Conservation (phyloP, 2,888 invertebrate genomes). For the Drosophila kuntzei region DNA sequence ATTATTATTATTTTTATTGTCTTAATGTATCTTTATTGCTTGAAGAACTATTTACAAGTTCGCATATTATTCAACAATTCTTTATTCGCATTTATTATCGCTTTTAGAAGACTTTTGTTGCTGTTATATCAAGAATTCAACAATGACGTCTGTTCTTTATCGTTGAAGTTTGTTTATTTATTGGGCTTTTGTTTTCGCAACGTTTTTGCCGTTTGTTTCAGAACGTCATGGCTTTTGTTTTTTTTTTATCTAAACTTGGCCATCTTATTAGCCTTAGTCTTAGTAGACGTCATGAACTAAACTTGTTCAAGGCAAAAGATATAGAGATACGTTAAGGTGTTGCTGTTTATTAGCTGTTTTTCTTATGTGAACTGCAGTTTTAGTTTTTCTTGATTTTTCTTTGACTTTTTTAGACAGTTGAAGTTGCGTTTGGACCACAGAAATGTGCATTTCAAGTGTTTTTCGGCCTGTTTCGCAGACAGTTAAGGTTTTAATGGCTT, state of each 20-base stretch:
- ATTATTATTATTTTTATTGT: background rate
- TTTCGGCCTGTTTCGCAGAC: slow-evolving; percentile 64
- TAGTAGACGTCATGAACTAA: slow-evolving; percentile 19
- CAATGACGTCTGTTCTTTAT: slow-evolving; percentile 62
- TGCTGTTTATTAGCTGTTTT: slow-evolving; percentile 18
- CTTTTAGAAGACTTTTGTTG: slow-evolving; percentile 18
- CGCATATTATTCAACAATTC: background rate
- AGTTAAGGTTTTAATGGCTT: slow-evolving; percentile 75
- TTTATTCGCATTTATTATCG: slow-evolving; percentile 19
- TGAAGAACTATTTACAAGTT: background rate
- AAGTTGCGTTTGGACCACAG: background rate
- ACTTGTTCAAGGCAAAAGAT: slow-evolving; percentile 6
- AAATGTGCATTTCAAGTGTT: slow-evolving; percentile 19
- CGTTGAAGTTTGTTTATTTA: slow-evolving; percentile 41
- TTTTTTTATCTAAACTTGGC: slow-evolving; percentile 27
- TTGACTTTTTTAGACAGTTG: slow-evolving; percentile 2
- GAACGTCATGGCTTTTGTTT: slow-evolving; percentile 67
- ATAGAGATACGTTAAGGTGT: slow-evolving; percentile 2
- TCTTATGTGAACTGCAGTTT: slow-evolving; percentile 9
- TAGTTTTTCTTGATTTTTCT: background rate
- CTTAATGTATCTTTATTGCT: background rate
- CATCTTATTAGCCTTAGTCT: slow-evolving; percentile 16
- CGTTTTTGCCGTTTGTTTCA: slow-evolving; percentile 14
- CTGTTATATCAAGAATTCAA: slow-evolving; percentile 44
- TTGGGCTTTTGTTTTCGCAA: slow-evolving; percentile 40